Evolutionary conservation across 2,888 invertebrate species (phyloP).

Genomic region (Lepidocyrtinus sp.): DNA sequence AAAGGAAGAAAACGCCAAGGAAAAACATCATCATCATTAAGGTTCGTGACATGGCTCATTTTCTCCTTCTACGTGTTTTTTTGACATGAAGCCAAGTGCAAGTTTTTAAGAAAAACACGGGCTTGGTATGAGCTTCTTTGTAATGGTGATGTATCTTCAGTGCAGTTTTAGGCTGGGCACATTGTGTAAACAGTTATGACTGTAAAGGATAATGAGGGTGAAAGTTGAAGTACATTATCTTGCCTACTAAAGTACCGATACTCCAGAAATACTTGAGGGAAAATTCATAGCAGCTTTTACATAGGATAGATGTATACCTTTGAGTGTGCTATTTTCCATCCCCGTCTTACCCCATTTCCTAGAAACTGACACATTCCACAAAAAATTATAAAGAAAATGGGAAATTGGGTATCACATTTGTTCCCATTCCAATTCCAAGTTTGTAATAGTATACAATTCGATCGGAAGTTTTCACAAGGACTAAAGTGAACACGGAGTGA

Average conservation of each 20-base stretch:
- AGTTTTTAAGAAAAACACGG: too few species aligned
- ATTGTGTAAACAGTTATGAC: too few species aligned
- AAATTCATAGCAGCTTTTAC: too few species aligned
- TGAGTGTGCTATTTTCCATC: too few species aligned
- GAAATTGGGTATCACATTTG: constrained; percentile 12
- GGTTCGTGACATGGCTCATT: constrained; percentile 68
- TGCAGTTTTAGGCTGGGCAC: too few species aligned
- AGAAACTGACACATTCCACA: constrained; percentile 29
- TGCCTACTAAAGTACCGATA: too few species aligned
- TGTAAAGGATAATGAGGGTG: too few species aligned
- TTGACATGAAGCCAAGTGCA: constrained; percentile 68
- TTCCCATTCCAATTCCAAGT: not conserved
- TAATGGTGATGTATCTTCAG: too few species aligned
- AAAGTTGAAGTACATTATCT: too few species aligned
- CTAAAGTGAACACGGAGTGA: constrained; percentile 62
- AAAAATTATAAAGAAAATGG: constrained; percentile 1
- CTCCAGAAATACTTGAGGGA: too few species aligned
- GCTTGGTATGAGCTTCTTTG: too few species aligned
- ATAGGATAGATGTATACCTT: too few species aligned
- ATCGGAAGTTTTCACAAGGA: constrained; percentile 54
- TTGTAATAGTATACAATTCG: constrained; percentile 1
- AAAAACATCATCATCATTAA: constrained; percentile 65
- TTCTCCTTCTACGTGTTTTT: constrained; percentile 66
- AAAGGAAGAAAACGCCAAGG: constrained; percentile 30
- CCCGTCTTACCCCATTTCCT: not conserved